Evolutionary conservation across 1,140 invertebrate species (phyloP), one percentile per base, ranked within the genome.

Genomic region (Coelopa frigida): DNA sequence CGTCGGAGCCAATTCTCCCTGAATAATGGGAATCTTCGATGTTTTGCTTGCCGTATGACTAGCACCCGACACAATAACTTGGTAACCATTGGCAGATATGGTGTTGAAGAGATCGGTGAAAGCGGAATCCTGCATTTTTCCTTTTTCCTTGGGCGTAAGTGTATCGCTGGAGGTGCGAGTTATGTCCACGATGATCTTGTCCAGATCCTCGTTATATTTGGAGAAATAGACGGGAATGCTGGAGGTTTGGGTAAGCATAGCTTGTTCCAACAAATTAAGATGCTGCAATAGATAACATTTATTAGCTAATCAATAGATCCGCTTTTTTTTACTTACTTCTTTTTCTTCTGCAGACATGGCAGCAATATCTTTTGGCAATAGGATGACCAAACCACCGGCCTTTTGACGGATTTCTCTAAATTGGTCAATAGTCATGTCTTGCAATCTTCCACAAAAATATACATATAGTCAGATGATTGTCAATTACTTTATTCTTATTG

Each of bases 31-130:
- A 26, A 94, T 78, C 67, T 89, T 87, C 41, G 86, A 80, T 56
- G 95, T 89, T 48, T 79, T 72, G 54, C 84, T 83, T 5, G 54
- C 49, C 5, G 79, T 68, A 60, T 79, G 80, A 1, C 84, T 76
- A 51, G 84, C 78, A 33, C 80, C 77, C 40, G 77, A 75, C 12
- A 90, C 78, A 33, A 88, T 83, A 50, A 93, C 78, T 72, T 94
- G 89, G 65, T 90, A 92, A 22, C 92, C 91, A 78, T 92, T 94
- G 5, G 89, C 89, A n/a, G 87, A 86, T 23, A 94, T 81, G 18
- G 87, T 83, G 58, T 84, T 83, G 40, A 94, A 70, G 59, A 96
- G 73, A 12, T 88, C 87, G 67, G 87, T 81, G 27, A 84, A 68
- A 18, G 87, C 87, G 26, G 83, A 81, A 57, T 80, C 77, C 35